Percentiles rank a stretch among this genome's conserved stretches.
phyloP scores from a whole-genome alignment of 2,797 vertebrate species.

The Microcaecilia unicolor region DNA sequence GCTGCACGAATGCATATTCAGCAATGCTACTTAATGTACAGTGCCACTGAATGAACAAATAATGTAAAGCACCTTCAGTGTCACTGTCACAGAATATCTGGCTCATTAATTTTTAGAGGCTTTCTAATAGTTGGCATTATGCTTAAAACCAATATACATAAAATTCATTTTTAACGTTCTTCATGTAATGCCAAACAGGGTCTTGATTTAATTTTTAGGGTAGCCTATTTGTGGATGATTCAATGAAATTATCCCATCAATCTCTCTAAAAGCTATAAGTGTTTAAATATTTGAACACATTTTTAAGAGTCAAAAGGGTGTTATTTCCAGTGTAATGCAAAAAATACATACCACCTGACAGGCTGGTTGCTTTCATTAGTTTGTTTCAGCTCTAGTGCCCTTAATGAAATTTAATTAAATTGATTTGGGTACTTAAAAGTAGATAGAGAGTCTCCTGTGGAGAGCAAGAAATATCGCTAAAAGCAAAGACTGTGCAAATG shows the following conservation, averaged over 20 bases:
- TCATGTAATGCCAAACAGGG: conserved; percentile 9
- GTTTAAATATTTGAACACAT: conserved; percentile 56
- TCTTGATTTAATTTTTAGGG: conserved; percentile 27
- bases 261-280: conserved; percentile 46
- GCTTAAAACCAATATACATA: neutral
- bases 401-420: conserved; percentile 55
- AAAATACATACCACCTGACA: conserved; percentile 52
- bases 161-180: conserved; percentile 1
- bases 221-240: conserved; percentile 40
- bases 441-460: conserved; percentile 17
- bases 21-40: too few relatives aligned
- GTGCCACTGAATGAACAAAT: too few relatives aligned
- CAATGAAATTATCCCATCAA: conserved; percentile 40
- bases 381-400: conserved; percentile 47
- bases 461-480: conserved; percentile 9
- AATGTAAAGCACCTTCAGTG: too few relatives aligned
- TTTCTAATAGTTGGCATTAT: neutral
- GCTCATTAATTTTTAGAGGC: too few relatives aligned
- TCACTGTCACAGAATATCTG: too few relatives aligned
- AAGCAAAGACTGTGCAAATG: conserved; percentile 9
- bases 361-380: conserved; percentile 38
- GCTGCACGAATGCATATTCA: too few relatives aligned
- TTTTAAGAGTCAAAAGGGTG: conserved; percentile 52
- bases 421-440: conserved; percentile 44
- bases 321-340: conserved; percentile 45